Evolutionary conservation across 37 sponge, comb jelly and placozoan genomes (phyloP), one percentile per base, ranked within the genome.

Genomic region (Spongilla lacustris): DNA sequence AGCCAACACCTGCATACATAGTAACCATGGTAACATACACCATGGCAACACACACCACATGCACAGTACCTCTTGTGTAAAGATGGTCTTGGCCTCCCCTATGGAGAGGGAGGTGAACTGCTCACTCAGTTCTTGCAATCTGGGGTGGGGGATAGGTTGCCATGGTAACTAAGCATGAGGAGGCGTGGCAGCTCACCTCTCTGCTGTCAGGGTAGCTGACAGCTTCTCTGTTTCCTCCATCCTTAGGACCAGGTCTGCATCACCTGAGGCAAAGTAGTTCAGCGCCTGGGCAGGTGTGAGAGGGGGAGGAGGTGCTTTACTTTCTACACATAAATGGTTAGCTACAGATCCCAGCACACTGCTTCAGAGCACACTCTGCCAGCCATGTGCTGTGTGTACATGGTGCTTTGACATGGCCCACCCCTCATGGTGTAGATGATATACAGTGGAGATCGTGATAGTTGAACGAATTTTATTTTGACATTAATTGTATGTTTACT

Each of bases 221-320:
- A 96, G 73, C 8, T 76, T 50, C 30, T 96, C 97, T 32, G 94
- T 31, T 33, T 94, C 85, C 69, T 94, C 79, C 93, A 92, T 84
- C 35, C 76, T 46, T 28, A 75, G 49, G 5, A 90, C 89, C 38
- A 86, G 28, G 33, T 88, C 85, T 1, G 49, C 86, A 6, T 84
- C 91, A 25, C 72, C 72, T 24, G 30, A 19, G n/a, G 77, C 78
- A 83, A 93, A 96, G 80, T 96, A 96, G 58, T 86, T 79, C 48
- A 86, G 73, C 35, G 77, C 81, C 89, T 95, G 70, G 0, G 68
- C 31, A 23, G 66, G 17, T 12, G 28, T 41, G 36, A 27, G 66
- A 24, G 12, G 29, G 31, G 21, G 33, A 69, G 71, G 50, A 34
- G 69, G 48, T n/a, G n/a, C n/a, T n/a, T n/a, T n/a, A n/a, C n/a